phyloP scores from a whole-genome alignment of 2,113 vertebrate species.

The Tachuris rubrigastra region DNA sequence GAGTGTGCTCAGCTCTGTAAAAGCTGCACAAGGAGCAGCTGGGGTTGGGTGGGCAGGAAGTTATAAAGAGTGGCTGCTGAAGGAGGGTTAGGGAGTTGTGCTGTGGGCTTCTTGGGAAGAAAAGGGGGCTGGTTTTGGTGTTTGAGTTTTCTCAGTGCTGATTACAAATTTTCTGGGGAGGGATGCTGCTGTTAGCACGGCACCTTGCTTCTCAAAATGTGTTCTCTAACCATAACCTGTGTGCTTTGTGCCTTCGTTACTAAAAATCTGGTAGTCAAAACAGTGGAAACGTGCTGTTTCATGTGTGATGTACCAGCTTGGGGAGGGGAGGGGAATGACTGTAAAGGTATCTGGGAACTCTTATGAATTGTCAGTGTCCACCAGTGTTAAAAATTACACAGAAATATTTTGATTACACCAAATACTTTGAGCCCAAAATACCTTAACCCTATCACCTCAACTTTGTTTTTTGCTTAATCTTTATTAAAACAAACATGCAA shows the following conservation, averaged over 20 bases:
- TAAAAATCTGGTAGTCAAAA: not conserved
- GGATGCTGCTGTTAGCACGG: not conserved
- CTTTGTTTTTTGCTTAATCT: not conserved
- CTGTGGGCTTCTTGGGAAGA: not conserved
- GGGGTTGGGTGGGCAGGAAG: not conserved
- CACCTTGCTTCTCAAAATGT: not conserved
- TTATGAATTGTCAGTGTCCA: not conserved
- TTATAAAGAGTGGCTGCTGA: not conserved
- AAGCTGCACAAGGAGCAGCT: not conserved
- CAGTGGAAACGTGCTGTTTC: not conserved
- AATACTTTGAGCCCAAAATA: not conserved
- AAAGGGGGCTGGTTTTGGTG: not conserved
- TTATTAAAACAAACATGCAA: not conserved
- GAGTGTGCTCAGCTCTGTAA: not conserved
- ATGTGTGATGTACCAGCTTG: not conserved
- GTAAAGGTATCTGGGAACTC: not conserved
- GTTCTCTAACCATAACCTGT: not conserved
- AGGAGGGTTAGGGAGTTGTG: not conserved
- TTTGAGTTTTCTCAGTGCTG: too few relatives aligned
- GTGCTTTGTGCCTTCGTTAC: not conserved
- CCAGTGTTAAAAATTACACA: not conserved
- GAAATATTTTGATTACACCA: not conserved
- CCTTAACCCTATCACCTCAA: not conserved
- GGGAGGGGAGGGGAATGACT: not conserved
- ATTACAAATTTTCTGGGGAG: too few relatives aligned